Evolutionary conservation across 2,888 invertebrate species (phyloP), one percentile per base, ranked within the genome.

Genomic region (Drosophila merina): DNA sequence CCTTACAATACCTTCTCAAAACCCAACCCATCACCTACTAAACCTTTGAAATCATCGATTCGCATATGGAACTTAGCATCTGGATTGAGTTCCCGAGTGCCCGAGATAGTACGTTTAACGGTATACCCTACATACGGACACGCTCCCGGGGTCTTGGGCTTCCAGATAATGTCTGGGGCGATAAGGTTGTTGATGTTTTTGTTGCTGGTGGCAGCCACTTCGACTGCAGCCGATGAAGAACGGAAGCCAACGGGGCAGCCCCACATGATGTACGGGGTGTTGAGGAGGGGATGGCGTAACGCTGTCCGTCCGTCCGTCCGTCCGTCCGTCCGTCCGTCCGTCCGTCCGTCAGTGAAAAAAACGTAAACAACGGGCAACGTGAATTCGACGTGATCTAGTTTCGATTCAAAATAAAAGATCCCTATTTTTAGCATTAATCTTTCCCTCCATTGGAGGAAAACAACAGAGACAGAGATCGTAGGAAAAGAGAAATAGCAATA

Each of bases 331-430:
- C 14, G 52, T 51, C 51, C 9, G 52, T 40, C 28, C 40, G 57
- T 20, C 20, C 2, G 20, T 50, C 49, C 30, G 42, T 50, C 69
- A 76, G 75, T 70, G 63, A 73, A 64, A 86, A 69, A 69, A 9
- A 80, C 77, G 86, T 83, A 83, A 83, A 83, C 82, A 86, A 86
- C 77, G 57, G 48, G 36, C 82, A 81, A 81, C 85, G 82, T 86
- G 82, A 66, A 84, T 77, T 84, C 64, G 75, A 76, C 87, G 87
- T 89, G 89, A 89, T 89, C 89, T 88, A 89, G 86, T 89, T 89
- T 86, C 62, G 57, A 86, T 85, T 87, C 80, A 81, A 89, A 89
- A 88, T 77, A 70, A 62, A 54, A 60, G 45, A 87, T 79, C 76
- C 68, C 84, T 89, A 88, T 89, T 88, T 89, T 88, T 88, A 88